Conservation (phyloP, 2,113 vertebrate genomes). For the Dendropsophus ebraccatus region DNA sequence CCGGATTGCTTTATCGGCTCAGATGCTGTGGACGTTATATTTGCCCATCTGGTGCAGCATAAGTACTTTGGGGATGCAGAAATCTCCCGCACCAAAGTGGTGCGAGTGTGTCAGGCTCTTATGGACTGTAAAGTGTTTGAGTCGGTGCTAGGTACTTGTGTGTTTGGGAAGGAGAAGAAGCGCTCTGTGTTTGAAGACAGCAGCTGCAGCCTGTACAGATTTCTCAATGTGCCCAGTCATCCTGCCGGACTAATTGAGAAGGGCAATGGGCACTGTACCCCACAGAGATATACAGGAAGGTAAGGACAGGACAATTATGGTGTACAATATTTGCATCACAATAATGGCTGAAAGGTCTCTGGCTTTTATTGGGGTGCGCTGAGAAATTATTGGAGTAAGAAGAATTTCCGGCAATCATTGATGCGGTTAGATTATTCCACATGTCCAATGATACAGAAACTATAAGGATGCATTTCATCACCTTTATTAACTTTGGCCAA, state of each 20-base stretch:
- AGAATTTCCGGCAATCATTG: too few species aligned
- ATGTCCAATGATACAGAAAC: too few species aligned
- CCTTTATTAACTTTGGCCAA: too few species aligned
- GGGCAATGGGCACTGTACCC: constrained; percentile 67
- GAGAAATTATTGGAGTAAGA: too few species aligned
- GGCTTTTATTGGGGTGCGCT: too few species aligned
- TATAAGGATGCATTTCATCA: too few species aligned
- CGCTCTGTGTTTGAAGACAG: constrained; percentile 87
- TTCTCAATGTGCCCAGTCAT: constrained; percentile 73
- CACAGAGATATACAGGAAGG: constrained; percentile 65
- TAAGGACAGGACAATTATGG: background rate
- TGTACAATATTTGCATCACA: too few species aligned
- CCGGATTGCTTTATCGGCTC: constrained; percentile 94
- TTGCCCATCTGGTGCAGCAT: constrained; percentile 89
- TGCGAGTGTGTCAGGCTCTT: constrained; percentile 90
- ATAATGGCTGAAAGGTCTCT: too few species aligned
- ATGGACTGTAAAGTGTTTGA: constrained; percentile 97
- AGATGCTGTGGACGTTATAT: constrained; percentile 89
- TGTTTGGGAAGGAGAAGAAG: constrained; percentile 92
- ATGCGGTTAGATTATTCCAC: too few species aligned
- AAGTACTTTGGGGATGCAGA: constrained; percentile 89
- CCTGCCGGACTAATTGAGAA: constrained; percentile 70
- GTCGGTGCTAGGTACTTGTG: constrained; percentile 80
- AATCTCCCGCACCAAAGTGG: constrained; percentile 90
- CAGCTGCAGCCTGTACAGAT: constrained; percentile 91